Percentiles rank a stretch among this genome's conserved stretches.
Evolutionary conservation across 1,140 invertebrate species (phyloP).

Genomic region (Microplitis mediator): DNA sequence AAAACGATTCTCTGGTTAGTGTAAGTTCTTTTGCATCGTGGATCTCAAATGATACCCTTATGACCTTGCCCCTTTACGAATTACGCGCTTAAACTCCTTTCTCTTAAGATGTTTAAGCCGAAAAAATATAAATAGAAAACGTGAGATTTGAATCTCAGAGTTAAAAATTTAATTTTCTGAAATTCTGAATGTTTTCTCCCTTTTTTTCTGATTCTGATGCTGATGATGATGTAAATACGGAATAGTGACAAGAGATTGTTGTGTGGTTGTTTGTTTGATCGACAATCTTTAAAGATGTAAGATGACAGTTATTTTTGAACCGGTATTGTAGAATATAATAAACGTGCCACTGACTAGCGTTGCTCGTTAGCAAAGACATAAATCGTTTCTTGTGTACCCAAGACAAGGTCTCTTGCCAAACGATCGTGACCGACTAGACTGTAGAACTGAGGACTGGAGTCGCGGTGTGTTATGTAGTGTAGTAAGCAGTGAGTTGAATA

Average conservation of each 20-base stretch:
- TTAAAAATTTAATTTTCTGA: no score
- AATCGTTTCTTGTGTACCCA: conserved; percentile 27
- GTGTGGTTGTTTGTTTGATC: background rate
- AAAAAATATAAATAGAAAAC: background rate
- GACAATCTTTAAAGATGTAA: conserved; percentile 11
- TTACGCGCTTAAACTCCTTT: conserved; percentile 3
- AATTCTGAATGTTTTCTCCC: no score
- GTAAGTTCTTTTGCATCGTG: conserved; percentile 6
- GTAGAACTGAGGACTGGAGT: background rate
- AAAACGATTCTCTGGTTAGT: background rate
- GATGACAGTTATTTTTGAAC: conserved; percentile 16
- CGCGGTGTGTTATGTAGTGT: no score
- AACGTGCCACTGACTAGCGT: conserved; percentile 26
- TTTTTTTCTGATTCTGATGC: no score
- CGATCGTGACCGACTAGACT: conserved; percentile 22
- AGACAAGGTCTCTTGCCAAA: conserved; percentile 28
- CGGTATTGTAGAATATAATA: background rate
- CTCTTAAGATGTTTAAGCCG: background rate
- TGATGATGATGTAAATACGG: no score
- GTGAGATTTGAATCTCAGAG: no score
- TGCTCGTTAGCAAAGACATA: conserved; percentile 36
- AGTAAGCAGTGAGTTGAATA: no score
- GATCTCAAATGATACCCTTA: conserved; percentile 1
- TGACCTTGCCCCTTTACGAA: conserved; percentile 11
- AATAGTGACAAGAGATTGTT: no score